Evolutionary conservation across 1,140 invertebrate species (phyloP), one percentile per base, ranked within the genome.

Genomic region (Platorchestia sp.): DNA sequence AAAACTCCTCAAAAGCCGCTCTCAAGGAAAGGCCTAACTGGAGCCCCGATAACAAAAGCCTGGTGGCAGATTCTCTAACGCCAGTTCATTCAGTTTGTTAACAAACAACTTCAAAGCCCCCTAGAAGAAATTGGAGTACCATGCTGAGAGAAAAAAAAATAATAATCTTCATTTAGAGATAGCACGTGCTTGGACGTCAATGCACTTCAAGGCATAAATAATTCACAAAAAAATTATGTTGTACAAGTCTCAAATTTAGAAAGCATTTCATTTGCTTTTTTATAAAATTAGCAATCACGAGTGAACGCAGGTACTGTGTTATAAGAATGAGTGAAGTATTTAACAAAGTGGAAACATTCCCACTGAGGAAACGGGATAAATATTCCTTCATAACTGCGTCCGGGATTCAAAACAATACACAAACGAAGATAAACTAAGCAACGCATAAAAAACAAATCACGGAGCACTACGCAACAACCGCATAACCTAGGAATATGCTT

Each of bases 71-170:
- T 75, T 75, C 27, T 75, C 59, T 75, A 75, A 75, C 59, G 1
- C 59, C 59, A 75, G 59, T 75, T 75, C 59, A 75, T 75, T 75
- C 27, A 75, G 59, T 75, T 75, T 75, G 59, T 75, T 75, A 75
- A 75, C 59, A 75, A 75, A 75, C 59, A 75, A 75, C 59, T 75
- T 75, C 59, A 75, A 75, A 75, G 27, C 59, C 10, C 27, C 36
- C 7, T 36, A 75, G 14, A 75, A 75, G 36, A 75, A 75, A 75
- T 36, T 75, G 59, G 59, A 75, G 59, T 75, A 75, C 36, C 10
- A 75, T 75, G 36, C 14, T 75, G 10, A 19, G 14, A 75, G 59
- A 36, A 75, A 75, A 75, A 75, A 19, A 75, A 75, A 75, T 3
- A 75, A 36, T 22, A 22, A 36, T 19, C 47, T 7, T 3, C 59